Base-by-base conservation (phyloP, 2,888 invertebrate species). In the Epiblema foenella region DNA sequence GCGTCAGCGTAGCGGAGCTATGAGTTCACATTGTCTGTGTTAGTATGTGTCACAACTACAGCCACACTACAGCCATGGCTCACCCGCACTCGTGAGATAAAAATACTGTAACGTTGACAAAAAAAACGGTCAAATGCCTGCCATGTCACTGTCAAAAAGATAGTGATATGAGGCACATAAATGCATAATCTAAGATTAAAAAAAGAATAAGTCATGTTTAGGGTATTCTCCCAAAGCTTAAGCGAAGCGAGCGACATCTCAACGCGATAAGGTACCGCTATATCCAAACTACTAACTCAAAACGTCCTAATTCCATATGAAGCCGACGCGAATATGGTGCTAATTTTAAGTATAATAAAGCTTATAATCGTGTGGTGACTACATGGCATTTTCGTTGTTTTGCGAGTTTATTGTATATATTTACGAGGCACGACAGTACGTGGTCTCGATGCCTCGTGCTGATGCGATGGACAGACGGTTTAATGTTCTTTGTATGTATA, bases 361-460 rank as follows among this genome's bases (percentile, higher is more conserved):
- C 24, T n/a, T 24, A 60, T 5, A 46, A 46, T 29, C 4, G 24
- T 39, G 11, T 46, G 46, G 10, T 46, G 3, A 8, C 46, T 60
- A 15, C 4, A 4, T 46, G 46, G 1, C 11, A n/a, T 46, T 60
- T 24, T 29, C 1, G 60, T 11, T 2, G 42, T 60, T 60, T 29
- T 46, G 2, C 1, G 10, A 17, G 29, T 60, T 7, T 24, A 60
- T 24, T 29, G 15, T 60, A 29, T 60, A 60, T 60, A 39, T 64
- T 64, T 64, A 64, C 24, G 64, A 76, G 80, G 83, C 81, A 79
- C 83, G 73, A 59, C 4, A 29, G 24, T 79, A 86, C 89, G 89
- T 89, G 89, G 73, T 62, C 39, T 54, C 73, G 89, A 89, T 89
- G 75, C 66, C 76, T 81, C 87, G 88, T 87, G 87, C 78, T 76